phyloP scores from a whole-genome alignment of 2,888 invertebrate genomes.

The Dione vanillae region DNA sequence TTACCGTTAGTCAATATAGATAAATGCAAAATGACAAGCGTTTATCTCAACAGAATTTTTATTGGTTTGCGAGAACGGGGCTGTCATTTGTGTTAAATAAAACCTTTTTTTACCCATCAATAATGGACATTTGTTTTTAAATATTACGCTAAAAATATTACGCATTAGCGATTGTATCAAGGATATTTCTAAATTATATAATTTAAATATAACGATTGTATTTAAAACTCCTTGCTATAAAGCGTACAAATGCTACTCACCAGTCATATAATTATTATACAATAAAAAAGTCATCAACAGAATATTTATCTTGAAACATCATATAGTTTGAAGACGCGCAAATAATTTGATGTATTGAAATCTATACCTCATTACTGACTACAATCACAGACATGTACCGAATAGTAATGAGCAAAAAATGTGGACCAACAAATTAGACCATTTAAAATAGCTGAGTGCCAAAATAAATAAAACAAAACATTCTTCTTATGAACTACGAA shows the following conservation, averaged over 20 bases:
- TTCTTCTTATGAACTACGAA: constrained; percentile 28
- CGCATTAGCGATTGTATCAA: not conserved
- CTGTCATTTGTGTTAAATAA: not conserved
- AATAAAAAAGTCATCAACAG: not conserved
- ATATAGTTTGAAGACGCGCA: constrained; percentile 2
- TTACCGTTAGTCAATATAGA: constrained; percentile 25
- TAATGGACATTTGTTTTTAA: not conserved
- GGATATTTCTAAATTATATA: not conserved
- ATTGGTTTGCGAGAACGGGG: not conserved
- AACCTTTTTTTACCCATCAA: constrained; percentile 38
- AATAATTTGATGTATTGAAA: constrained; percentile 28
- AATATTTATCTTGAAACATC: constrained; percentile 26
- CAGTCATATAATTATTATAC: not conserved
- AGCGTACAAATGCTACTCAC: not conserved
- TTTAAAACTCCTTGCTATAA: not conserved
- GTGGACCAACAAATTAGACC: constrained; percentile 21
- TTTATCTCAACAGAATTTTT: constrained; percentile 16
- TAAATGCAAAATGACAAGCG: constrained; percentile 18
- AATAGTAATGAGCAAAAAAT: constrained; percentile 44
- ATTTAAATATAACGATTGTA: not conserved
- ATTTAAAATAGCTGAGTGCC: constrained; percentile 18
- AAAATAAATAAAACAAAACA: constrained; percentile 27
- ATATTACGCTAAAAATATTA: not conserved
- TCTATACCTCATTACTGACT: constrained; percentile 36
- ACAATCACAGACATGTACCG: constrained; percentile 35